Base-by-base conservation (phyloP, 2,113 vertebrate genomes). In the Boulengeromyrus knoepffleri region DNA sequence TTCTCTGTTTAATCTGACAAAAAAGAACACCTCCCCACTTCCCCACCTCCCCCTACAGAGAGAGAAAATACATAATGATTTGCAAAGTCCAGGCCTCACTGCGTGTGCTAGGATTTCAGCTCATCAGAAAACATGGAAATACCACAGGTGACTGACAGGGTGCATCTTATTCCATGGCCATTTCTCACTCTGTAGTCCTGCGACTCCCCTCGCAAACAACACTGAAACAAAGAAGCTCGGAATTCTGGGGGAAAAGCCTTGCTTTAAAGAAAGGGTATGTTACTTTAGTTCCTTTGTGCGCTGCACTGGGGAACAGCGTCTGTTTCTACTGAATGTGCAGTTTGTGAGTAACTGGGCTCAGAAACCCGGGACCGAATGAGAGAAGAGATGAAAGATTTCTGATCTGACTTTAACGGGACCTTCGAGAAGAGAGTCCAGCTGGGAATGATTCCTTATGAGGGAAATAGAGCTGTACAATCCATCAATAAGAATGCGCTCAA, bases 41-140 rank as follows among this genome's bases (percentile, higher is more conserved):
- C 31, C 31, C 39, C 87, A 19, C 10, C 47, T 80, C 50, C 74
- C 39, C 42, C 52, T 70, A n/a, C 58, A 10, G 27, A 10, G 47
- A n/a, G 17, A 39, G 39, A 47, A 85, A 45, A 85, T 85, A 47
- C 42, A 85, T 45, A 85, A 85, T 46, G 45, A 87, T 27, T 24
- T 9, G 39, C 17, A 66, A 77, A 31, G 47, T 39, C 88, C 31
- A n/a, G 77, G 46, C 24, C 86, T 15, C n/a, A 1, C 31, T 45
- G 50, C 19, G 12, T 36, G 12, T n/a, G 66, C 90, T 87, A 90
- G 89, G 52, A 56, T 90, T 88, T 93, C 88, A 88, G 89, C 93
- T 94, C 92, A 94, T 94, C 90, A 92, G 88, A 92, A 95, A 94
- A 93, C 91, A 94, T 93, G 91, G 93, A 92, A 94, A 91, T 90